phyloP scores from a whole-genome alignment of 2,113 vertebrate species.

The Urocitellus parryii region DNA sequence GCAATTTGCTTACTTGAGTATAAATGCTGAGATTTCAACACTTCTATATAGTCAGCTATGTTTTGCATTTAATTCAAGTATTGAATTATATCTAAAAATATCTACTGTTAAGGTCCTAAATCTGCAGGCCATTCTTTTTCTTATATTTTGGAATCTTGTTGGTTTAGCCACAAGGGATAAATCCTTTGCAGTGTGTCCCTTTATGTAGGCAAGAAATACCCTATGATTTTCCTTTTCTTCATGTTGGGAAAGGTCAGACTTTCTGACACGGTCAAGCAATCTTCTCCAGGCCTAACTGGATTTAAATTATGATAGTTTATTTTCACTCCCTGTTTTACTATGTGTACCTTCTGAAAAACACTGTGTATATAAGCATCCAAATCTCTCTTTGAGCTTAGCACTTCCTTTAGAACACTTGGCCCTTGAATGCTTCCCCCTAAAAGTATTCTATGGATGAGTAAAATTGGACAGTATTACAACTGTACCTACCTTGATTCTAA shows the following conservation, averaged over 20 bases:
- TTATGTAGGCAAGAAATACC: conserved; percentile 47
- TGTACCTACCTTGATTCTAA: not conserved
- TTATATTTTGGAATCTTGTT: conserved; percentile 9
- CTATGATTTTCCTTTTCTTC: conserved; percentile 27
- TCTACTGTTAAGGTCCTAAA: conserved; percentile 53
- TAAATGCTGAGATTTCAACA: conserved; percentile 72
- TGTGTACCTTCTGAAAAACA: not conserved
- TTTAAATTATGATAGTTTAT: conserved; percentile 48
- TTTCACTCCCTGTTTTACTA: not conserved
- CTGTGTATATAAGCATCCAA: not conserved
- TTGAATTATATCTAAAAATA: conserved; percentile 77
- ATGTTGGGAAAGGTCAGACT: conserved; percentile 45
- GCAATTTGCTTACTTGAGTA: conserved; percentile 72
- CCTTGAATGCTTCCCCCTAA: not conserved
- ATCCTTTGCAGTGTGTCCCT: not conserved
- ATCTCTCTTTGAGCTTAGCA: conserved; percentile 1
- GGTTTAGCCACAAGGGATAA: conserved; percentile 15
- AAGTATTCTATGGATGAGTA: conserved; percentile 5
- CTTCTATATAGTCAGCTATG: conserved; percentile 69
- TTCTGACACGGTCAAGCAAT: conserved; percentile 60
- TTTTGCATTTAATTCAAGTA: conserved; percentile 70
- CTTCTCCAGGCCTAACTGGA: conserved; percentile 35
- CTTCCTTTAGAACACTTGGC: not conserved
- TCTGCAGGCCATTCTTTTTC: conserved; percentile 46
- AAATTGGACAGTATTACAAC: not conserved